Percentiles rank a stretch among this genome's conserved stretches.
These are phyloP conservation scores for Fragum fragum DNA, from an alignment of 2,888 invertebrate species.

Conservation along the genomic window DNA sequence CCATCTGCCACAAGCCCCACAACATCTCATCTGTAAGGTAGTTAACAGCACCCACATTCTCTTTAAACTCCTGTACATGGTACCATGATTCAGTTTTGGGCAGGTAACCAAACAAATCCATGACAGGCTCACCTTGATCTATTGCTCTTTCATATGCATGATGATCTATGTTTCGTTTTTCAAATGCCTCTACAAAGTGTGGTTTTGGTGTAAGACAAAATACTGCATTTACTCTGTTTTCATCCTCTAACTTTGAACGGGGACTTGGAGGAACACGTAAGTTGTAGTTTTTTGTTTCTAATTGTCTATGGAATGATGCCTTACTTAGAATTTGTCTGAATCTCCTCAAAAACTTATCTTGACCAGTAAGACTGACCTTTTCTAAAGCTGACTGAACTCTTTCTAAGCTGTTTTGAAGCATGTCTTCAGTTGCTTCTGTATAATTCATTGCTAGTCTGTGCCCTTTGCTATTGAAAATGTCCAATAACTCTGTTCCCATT, in stretches of 20 bases:
- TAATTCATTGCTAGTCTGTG: slow-evolving; percentile 7
- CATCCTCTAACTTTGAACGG: background rate
- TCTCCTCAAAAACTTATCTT: slow-evolving; percentile 41
- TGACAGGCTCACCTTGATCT: slow-evolving; percentile 31
- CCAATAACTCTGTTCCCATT: slow-evolving; percentile 43
- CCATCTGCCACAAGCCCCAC: slow-evolving; percentile 33
- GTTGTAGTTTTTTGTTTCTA: slow-evolving; percentile 30
- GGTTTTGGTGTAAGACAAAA: slow-evolving; percentile 51
- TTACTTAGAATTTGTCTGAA: slow-evolving; percentile 28
- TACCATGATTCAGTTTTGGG: slow-evolving; percentile 51
- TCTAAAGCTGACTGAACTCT: slow-evolving; percentile 12
- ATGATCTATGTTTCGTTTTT: background rate
- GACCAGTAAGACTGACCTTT: slow-evolving; percentile 14
- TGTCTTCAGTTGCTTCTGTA: slow-evolving; percentile 6
- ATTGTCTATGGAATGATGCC: background rate
- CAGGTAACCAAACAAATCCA: slow-evolving; percentile 55
- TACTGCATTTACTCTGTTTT: slow-evolving; percentile 40
- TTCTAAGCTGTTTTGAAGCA: background rate
- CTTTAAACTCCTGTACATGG: slow-evolving; percentile 43
- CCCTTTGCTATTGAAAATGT: slow-evolving; percentile 29
- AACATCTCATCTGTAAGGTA: slow-evolving; percentile 15
- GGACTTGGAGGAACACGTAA: slow-evolving; percentile 12
- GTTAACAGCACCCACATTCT: slow-evolving; percentile 18
- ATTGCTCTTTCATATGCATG: background rate
- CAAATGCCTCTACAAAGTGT: slow-evolving; percentile 43